Base-by-base conservation (phyloP, 1,140 invertebrate genomes). In the Microplitis mediator region DNA sequence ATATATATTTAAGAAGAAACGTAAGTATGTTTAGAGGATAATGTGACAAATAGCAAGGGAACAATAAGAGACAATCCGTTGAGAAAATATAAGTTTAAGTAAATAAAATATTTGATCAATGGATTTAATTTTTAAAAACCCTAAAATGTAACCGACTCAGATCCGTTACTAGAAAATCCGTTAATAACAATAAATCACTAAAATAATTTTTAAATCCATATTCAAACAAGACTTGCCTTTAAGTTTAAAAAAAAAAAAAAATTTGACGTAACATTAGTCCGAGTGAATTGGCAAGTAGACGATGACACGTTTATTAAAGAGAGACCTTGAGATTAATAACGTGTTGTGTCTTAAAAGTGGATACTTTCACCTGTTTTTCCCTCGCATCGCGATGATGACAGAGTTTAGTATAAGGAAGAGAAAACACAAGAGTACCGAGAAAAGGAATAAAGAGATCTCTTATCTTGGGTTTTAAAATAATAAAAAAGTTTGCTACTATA, bases 281-380 rank as follows among this genome's bases (percentile, higher is more conserved):
- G 23, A 23, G 23, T 23, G 23, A 23, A 23, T 23, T 23, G 23
- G 23, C 23, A 23, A 23, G 23, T 23, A 54, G 52, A 23, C 13
- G 5, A 13, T 54, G 9, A 14, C 0, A 54, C 5, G 9, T 14
- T 14, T 14, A 6, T 23, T 2, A 54, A 14, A 50, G 45, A 50
- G 3, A n/a, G 52, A 14, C 52, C 16, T 54, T 14, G 16, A 54
- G 13, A 54, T n/a, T 13, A 54, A 14, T 54, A 23, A 16, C 14
- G 13, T n/a, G 51, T 23, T 31, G n/a, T 2, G 56, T 58, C 56
- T 58, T 58, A 23, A 31, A 45, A 11, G 39, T 2, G 39, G 54
- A 35, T 32, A 56, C 67, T 69, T 69, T 69, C 67, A 69, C 67
- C 67, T 69, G 67, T 60, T 69, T 69, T 69, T 69, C 67, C 67